Evolutionary conservation across 2,113 vertebrate genomes (phyloP).

Genomic region (Chelonoidis abingdonii): DNA sequence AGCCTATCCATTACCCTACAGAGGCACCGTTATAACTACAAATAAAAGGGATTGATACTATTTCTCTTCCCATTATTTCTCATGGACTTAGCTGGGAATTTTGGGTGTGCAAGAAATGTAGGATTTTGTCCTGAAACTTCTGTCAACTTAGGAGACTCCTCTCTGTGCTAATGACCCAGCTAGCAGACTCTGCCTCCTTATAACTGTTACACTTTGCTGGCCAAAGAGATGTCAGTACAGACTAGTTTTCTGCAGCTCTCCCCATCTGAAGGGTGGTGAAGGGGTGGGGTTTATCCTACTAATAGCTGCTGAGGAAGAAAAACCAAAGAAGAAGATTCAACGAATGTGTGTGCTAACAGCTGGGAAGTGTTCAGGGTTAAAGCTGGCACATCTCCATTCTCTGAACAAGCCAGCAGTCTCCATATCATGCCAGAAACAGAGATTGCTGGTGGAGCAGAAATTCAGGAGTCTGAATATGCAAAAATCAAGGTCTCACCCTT

Average conservation of each 20-base stretch:
- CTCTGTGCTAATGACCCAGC: fast-evolving
- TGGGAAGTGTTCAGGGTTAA: neutral
- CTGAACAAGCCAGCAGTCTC: neutral
- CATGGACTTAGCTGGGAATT: neutral
- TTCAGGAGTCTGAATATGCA: neutral
- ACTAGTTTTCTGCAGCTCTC: neutral
- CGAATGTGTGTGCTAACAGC: neutral
- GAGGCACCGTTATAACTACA: neutral
- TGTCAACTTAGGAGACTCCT: fast-evolving
- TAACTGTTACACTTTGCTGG: neutral
- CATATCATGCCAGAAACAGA: neutral
- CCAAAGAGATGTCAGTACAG: neutral
- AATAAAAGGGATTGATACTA: neutral
- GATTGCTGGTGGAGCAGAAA: neutral
- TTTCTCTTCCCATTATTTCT: neutral
- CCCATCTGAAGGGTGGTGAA: neutral
- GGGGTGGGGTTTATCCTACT: neutral
- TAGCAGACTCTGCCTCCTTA: neutral
- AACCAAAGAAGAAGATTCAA: neutral
- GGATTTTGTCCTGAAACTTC: neutral
- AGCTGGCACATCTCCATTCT: neutral
- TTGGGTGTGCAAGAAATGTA: neutral
- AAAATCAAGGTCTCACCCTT: neutral
- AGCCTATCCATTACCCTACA: neutral
- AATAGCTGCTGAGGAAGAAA: neutral